These are phyloP conservation scores for Notamacropus eugenii DNA, from an alignment of 2,797 vertebrate genomes.

Conservation along the genomic window DNA sequence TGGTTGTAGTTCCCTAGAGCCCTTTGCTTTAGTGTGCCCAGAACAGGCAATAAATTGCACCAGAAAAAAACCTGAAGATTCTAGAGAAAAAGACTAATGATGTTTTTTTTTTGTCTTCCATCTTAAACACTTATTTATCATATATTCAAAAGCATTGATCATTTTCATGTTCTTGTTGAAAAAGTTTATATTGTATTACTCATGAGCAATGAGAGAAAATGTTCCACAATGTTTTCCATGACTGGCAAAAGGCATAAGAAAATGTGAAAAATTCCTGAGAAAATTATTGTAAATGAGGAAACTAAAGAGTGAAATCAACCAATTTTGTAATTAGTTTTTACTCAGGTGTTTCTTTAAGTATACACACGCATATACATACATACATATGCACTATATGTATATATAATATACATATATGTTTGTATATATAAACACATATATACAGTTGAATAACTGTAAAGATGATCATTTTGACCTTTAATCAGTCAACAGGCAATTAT, in stretches of 20 bases:
- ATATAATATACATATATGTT: no score
- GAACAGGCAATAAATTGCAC: constrained; percentile 29
- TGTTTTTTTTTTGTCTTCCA: not conserved
- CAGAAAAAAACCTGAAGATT: not conserved
- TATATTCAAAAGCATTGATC: fast-evolving
- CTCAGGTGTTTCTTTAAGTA: not conserved
- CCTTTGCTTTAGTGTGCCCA: not conserved
- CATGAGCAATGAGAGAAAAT: not conserved
- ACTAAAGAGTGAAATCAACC: not conserved
- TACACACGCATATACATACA: not conserved
- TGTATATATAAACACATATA: not conserved
- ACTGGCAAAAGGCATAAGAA: constrained; percentile 48
- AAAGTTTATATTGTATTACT: not conserved
- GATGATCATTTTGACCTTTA: not conserved
- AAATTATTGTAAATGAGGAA: not conserved
- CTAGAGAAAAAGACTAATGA: fast-evolving
- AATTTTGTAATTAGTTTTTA: not conserved
- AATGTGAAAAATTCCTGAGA: not conserved
- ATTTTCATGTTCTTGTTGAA: not conserved
- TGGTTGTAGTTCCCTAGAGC: not conserved
- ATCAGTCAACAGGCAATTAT: not conserved
- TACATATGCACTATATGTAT: not conserved
- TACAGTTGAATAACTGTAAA: not conserved
- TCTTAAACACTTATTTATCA: not conserved
- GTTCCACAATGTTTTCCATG: not conserved